Evolutionary conservation across 2,113 vertebrate species (phyloP).

Genomic region (Orthonyx spaldingii): DNA sequence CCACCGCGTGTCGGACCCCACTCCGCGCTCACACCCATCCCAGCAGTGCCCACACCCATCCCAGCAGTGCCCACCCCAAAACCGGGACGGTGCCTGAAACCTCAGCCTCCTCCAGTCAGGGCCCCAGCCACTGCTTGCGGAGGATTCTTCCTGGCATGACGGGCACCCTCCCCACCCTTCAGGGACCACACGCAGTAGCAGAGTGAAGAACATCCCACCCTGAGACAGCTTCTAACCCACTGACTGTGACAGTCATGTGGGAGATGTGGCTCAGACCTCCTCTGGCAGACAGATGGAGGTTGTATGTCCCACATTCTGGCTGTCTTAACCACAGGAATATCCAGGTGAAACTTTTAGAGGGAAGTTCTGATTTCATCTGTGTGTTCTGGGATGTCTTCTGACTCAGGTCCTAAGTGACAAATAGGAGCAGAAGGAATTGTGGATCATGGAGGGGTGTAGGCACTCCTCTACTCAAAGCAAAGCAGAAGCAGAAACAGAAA

Average conservation of each 20-base stretch:
- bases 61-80: fast-evolving
- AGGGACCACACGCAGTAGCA: not conserved
- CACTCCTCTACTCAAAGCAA: not conserved
- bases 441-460: not conserved
- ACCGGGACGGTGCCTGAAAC: fast-evolving
- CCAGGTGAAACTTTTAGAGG: not conserved
- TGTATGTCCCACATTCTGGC: fast-evolving
- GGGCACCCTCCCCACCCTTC: not conserved
- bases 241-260: fast-evolving
- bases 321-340: not conserved
- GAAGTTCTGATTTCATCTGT: not conserved
- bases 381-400: not conserved
- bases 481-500: not conserved
- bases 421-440: not conserved
- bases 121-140: fast-evolving
- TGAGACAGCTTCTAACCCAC: not conserved
- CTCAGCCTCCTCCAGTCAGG: not conserved
- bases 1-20: not conserved
- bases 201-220: not conserved
- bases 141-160: too few relatives aligned
- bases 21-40: not conserved
- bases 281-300: not conserved
- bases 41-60: fast-evolving
- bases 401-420: not conserved
- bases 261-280: not conserved